Base-by-base conservation (phyloP, 2,888 invertebrate genomes). In the Amphipoea oculea region DNA sequence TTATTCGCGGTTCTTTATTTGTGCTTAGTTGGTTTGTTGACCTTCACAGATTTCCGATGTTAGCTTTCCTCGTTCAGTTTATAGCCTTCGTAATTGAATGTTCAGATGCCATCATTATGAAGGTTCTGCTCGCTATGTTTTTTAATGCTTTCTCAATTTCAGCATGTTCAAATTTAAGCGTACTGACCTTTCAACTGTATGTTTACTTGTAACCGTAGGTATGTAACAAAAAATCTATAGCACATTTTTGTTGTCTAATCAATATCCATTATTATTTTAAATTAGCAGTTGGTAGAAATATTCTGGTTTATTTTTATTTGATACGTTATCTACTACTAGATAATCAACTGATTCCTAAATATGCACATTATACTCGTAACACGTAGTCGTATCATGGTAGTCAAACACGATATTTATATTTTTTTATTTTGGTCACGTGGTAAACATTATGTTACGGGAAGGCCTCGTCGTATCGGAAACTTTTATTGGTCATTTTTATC, bases 21-120 rank as follows among this genome's bases (percentile, higher is more conserved):
- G 82, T 87, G 76, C 83, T 89, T 80, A 89, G 86, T 78, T 89
- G 70, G 87, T 90, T 89, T 86, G 82, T 88, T 89, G 90, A 90
- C 91, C 91, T 92, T 92, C 91, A 77, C 45, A 85, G 81, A 89
- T 91, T 91, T 92, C 88, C 90, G 87, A 92, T 90, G 85, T 90
- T 89, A 91, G 87, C 90, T 91, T 91, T 92, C 90, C 92, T 92
- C 90, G 87, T 92, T 91, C 89, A 90, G 87, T 88, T 89, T 87
- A 81, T 88, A 88, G 84, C 90, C 90, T 91, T 90, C 88, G 65
- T 87, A 86, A 86, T 77, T 79, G 75, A 81, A 79, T 78, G 82
- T 85, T 81, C 75, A 77, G 72, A 62, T 78, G 66, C 78, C 60
- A 82, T 78, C 67, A 72, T 65, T 75, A 85, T 66, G 69, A 51